These are phyloP conservation scores for Echinops telfairi DNA, from an alignment of 2,113 vertebrate genomes.

Conservation along the genomic window DNA sequence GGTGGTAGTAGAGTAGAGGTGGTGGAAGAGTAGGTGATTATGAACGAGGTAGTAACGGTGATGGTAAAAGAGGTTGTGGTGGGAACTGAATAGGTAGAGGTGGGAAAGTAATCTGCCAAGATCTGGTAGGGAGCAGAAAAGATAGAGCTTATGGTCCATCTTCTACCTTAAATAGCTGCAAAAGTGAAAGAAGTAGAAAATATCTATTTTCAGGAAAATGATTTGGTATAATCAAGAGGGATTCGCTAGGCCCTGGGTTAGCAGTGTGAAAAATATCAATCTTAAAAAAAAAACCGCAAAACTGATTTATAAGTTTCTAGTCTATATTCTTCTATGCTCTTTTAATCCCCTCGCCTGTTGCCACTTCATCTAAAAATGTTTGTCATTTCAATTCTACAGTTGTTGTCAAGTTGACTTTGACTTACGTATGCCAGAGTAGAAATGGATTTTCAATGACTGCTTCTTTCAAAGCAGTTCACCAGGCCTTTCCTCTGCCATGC, in stretches of 20 bases:
- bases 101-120: neutral
- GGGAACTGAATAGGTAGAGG: neutral
- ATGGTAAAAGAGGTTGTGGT: neutral
- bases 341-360: neutral
- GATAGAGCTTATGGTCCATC: neutral
- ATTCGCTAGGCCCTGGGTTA: neutral
- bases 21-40: neutral
- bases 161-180: neutral
- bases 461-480: neutral
- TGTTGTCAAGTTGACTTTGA: neutral
- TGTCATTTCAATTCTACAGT: neutral
- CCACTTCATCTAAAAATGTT: neutral
- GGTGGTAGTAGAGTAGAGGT: neutral
- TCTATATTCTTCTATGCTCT: neutral
- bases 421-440: neutral
- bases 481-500: neutral
- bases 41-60: neutral
- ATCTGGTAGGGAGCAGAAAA: neutral
- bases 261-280: neutral
- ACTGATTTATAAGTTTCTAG: neutral
- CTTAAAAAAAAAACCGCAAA: too few relatives aligned
- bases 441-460: neutral
- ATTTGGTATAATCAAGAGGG: neutral
- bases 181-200: neutral
- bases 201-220: neutral